Evolutionary conservation across 2,888 invertebrate genomes (phyloP).

Genomic region (Hirudinaria manillensis): DNA sequence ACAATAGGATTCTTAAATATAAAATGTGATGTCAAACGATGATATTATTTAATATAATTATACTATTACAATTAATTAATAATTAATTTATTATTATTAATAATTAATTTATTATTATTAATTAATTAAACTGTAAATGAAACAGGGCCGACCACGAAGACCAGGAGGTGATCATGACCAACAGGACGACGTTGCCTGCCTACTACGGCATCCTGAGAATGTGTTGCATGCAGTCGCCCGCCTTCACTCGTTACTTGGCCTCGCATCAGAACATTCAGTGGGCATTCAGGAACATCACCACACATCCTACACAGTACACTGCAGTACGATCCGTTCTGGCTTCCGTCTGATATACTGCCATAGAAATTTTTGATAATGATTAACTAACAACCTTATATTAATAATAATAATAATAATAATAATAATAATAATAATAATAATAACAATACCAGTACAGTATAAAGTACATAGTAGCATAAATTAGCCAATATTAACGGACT

Average conservation of each 20-base stretch:
- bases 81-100: no score
- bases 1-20: no score
- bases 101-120: no score
- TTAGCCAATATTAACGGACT: no score
- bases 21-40: no score
- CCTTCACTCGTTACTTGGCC: conserved; percentile 78
- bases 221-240: conserved; percentile 80
- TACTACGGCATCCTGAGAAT: conserved; percentile 71
- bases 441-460: no score
- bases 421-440: no score
- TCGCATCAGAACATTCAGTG: conserved; percentile 91
- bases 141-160: conserved; percentile 88
- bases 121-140: background rate
- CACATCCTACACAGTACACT: conserved; percentile 87
- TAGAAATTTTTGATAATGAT: background rate
- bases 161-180: conserved; percentile 87
- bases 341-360: background rate
- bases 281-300: conserved; percentile 92
- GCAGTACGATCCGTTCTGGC: conserved; percentile 57
- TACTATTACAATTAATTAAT: no score
- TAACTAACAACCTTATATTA: background rate
- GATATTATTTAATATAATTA: no score
- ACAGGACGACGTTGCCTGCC: conserved; percentile 85
- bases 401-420: no score
- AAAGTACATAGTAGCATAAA: no score